phyloP scores from a whole-genome alignment of 2,113 vertebrate genomes.

The Phaethornis superciliosus region DNA sequence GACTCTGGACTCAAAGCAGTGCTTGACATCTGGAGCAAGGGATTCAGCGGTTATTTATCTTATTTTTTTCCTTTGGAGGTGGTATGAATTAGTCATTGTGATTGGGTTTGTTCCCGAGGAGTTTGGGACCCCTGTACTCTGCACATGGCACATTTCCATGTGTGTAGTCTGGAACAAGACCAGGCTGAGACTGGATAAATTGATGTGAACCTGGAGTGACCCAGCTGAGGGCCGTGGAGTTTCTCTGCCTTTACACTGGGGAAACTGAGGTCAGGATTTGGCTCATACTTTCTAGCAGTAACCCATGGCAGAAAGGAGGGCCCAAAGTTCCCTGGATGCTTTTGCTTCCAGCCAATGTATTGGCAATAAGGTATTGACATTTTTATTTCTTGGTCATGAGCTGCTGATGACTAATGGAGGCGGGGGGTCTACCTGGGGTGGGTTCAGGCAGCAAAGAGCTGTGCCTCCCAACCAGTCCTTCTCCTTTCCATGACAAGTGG shows the following conservation, averaged over 20 bases:
- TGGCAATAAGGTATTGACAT: slow-evolving; percentile 15
- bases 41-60: not conserved
- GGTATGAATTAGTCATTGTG: slow-evolving; percentile 40
- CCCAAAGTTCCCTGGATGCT: not conserved
- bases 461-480: not conserved
- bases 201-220: not conserved
- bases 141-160: slow-evolving; percentile 7
- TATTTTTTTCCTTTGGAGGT: not conserved
- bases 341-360: slow-evolving; percentile 15
- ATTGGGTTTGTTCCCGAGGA: not conserved
- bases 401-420: slow-evolving; percentile 22
- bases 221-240: not conserved
- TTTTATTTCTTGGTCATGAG: slow-evolving; percentile 32
- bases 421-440: slow-evolving; percentile 44
- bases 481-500: slow-evolving; percentile 37
- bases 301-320: not conserved
- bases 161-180: not conserved
- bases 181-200: not conserved
- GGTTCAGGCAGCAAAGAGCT: slow-evolving; percentile 26
- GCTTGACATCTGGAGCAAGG: not conserved
- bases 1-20: not conserved
- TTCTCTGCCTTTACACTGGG: not conserved
- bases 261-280: slow-evolving; percentile 44
- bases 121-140: not conserved
- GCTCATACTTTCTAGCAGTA: not conserved